Evolutionary conservation across 2,888 invertebrate genomes (phyloP).

Genomic region (Lithophane socia): DNA sequence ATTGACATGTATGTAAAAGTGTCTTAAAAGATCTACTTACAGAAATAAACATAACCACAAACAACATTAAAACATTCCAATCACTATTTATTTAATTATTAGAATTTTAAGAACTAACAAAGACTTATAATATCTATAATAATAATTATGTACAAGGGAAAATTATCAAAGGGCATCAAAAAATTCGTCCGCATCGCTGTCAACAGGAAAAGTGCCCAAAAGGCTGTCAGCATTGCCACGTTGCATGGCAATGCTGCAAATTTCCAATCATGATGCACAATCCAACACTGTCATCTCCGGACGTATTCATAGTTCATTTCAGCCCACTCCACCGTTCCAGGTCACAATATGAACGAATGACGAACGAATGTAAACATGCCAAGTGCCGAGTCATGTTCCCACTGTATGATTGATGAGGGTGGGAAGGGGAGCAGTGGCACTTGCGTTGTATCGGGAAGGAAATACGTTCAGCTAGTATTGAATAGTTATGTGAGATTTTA

Average conservation of each 20-base stretch:
- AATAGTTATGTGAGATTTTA: constrained; percentile 7
- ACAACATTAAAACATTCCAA: neutral
- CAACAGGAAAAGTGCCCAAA: too few relatives aligned
- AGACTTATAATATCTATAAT: too few relatives aligned
- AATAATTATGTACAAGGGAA: too few relatives aligned
- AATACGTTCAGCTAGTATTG: neutral
- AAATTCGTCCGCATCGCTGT: too few relatives aligned
- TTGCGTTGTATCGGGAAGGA: constrained; percentile 35
- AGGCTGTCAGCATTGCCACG: too few relatives aligned
- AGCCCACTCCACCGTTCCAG: constrained; percentile 42
- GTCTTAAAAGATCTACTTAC: neutral
- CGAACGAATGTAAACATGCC: constrained; percentile 70
- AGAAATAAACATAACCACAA: neutral
- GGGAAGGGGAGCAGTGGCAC: constrained; percentile 21
- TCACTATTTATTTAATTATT: too few relatives aligned
- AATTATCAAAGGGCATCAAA: too few relatives aligned
- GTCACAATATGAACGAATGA: constrained; percentile 69
- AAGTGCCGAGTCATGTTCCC: constrained; percentile 70
- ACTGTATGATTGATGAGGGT: constrained; percentile 72
- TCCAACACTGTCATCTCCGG: constrained; percentile 26
- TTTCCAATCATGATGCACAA: constrained; percentile 5
- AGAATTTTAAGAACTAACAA: too few relatives aligned
- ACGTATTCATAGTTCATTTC: constrained; percentile 27
- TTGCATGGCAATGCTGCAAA: too few relatives aligned
- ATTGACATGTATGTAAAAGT: neutral